A percentile compares a stretch with the other conserved stretches of the same genome.
Evolutionary conservation across 1,140 invertebrate genomes (phyloP).

Genomic region (Zaprionus capensis): DNA sequence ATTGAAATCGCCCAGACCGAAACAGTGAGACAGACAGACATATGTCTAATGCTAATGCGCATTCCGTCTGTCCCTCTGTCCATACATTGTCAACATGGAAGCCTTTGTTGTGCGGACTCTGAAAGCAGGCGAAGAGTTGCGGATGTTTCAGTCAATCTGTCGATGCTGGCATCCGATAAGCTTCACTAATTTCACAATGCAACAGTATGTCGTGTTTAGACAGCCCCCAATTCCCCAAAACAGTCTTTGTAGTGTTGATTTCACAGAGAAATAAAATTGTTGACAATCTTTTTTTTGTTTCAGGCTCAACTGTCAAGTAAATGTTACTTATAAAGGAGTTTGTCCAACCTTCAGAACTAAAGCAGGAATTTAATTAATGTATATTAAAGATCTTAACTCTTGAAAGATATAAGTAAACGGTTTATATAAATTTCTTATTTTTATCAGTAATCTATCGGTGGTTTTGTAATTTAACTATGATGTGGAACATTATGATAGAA

Average conservation of each 20-base stretch:
- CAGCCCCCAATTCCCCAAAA: not conserved
- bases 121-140: conserved; percentile 61
- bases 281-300: not conserved
- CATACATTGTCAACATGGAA: conserved; percentile 56
- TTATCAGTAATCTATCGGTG: too few species aligned
- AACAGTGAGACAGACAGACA: conserved; percentile 55
- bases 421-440: too few species aligned
- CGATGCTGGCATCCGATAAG: conserved; percentile 49
- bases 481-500: too few species aligned
- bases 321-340: not conserved
- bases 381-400: not conserved
- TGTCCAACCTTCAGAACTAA: not conserved
- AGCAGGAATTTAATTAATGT: not conserved
- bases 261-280: not conserved
- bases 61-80: conserved; percentile 48
- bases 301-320: not conserved
- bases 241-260: not conserved
- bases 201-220: not conserved
- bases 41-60: conserved; percentile 69
- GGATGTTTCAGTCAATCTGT: conserved; percentile 56
- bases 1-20: conserved; percentile 50
- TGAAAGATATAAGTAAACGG: not conserved
- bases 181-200: conserved; percentile 52
- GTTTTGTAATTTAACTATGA: too few species aligned
- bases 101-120: not conserved